Base-by-base conservation (phyloP, 2,797 vertebrate genomes). In the Amniataba percoides region DNA sequence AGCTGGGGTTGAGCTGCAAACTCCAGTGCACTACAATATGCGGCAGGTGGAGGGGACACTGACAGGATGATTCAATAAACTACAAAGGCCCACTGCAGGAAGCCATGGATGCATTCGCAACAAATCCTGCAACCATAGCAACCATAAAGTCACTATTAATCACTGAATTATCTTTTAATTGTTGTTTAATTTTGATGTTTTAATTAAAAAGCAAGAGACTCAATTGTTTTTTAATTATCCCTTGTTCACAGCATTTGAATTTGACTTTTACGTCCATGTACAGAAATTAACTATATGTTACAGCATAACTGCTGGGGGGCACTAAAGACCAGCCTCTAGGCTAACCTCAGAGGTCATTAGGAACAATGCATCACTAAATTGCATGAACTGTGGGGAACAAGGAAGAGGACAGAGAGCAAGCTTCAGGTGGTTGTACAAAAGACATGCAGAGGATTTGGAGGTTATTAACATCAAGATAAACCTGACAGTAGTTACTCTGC, bases 1-100 rank as follows among this genome's bases (percentile, higher is more conserved):
- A 88, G 87, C 88, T 88, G 71, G 72, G 84, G 79, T 74, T 71
- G 75, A 83, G 71, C 88, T 79, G 82, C 75, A 90, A 66, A 77
- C 78, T 72, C 74, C 8, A 45, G 64, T 81, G 82, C 83, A 82
- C 53, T 74, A 63, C 78, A 88, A 58, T 58, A 85, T 90, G 81
- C 52, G 70, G 86, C 68, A 77, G 87, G 77, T 84, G 77, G 71
- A 81, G 57, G 63, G 57, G 69, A 83, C 65, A 71, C 63, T 58
- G 65, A 68, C 77, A 77, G 61, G 57, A 55, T 10, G 69, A 45
- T 72, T 65, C 16, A 58, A 67, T 49, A 62, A 84, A 74, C 69
- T 12, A 40, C 36, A 42, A 42, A 72, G 11, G 21, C 46, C 39
- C 14, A 10, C 53, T 25, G 42, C 34, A 77, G 48, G 43, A 40